phyloP scores from a whole-genome alignment of 30 jellyfish, hydroid and myxozoan genomes.

The Hydractinia symbiolongicarpus region DNA sequence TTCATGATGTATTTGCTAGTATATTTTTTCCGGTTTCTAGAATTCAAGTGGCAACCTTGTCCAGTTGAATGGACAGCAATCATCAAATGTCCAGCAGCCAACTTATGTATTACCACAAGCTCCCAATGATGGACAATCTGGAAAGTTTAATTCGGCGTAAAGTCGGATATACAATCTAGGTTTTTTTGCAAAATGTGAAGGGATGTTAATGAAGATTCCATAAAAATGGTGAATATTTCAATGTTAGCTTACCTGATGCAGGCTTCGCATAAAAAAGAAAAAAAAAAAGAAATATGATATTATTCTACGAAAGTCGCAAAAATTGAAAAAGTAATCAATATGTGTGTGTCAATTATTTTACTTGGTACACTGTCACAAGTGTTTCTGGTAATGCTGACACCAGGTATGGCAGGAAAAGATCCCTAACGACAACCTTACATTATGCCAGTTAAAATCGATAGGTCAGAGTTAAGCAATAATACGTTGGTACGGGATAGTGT shows the following conservation, averaged over 20 bases:
- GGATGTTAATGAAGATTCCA: too few relatives aligned
- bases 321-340: too few relatives aligned
- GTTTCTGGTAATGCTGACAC: conserved; percentile 86
- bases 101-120: conserved; percentile 90
- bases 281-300: too few relatives aligned
- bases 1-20: background rate
- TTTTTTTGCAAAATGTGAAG: too few relatives aligned
- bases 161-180: too few relatives aligned
- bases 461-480: conserved; percentile 49
- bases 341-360: too few relatives aligned
- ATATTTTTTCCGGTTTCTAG: background rate
- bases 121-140: conserved; percentile 72
- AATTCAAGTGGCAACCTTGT: conserved; percentile 19
- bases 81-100: conserved; percentile 58
- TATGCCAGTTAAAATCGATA: conserved; percentile 82
- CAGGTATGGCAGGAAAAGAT: conserved; percentile 55
- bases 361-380: conserved; percentile 86
- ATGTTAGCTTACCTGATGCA: too few relatives aligned
- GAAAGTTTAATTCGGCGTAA: background rate
- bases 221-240: too few relatives aligned
- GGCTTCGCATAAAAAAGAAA: too few relatives aligned
- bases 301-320: too few relatives aligned
- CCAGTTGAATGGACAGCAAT: conserved; percentile 18
- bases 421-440: conserved; percentile 72
- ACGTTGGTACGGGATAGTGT: conserved; percentile 71